Evolutionary conservation across 2,113 vertebrate genomes (phyloP), one percentile per base, ranked within the genome.

Genomic region (Xyrauchen texanus): DNA sequence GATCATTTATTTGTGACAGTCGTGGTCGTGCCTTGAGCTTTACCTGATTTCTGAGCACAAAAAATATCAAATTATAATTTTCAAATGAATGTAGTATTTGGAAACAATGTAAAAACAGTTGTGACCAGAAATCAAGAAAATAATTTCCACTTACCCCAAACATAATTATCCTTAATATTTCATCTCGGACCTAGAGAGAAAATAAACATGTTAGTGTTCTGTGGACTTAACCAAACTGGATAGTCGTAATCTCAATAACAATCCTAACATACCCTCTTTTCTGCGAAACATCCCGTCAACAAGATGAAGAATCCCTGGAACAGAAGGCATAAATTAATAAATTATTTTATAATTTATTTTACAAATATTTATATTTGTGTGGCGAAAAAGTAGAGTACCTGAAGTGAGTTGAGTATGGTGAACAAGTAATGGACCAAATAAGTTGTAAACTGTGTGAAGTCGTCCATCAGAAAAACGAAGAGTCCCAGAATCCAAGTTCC

Each of bases 281-380:
- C 93, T 80, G 87, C 86, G 67, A 93, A 68, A 84, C 86, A 90
- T 0, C 91, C 92, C 8, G 89, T 90, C 7, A 94, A 0, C 62
- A 94, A 87, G 75, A 94, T 85, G 62, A 92, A 91, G 63, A 94
- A 61, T 1, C 93, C 93, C 93, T 94, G 73, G 0, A 87, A 61
- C 9, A 53, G 4, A 63, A 3, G 2, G n/a, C 51, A 51, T 62
- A 21, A 8, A 47, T 74, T 4, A 46, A 11, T 61, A 11, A 68
- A 16, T 34, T 1, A 34, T 34, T 34, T 34, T 34, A 34, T 34
- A 34, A 34, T 3, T n/a, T n/a, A 34, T 34, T 34, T 34, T 34
- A 1, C 3, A 66, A 70, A 13, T 52, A 13, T 66, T 49, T 46
- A 78, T 12, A 0, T 55, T 47, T 5, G 4, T 73, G 57, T 10